These are phyloP conservation scores for Elysia chlorotica DNA, from an alignment of 1,140 invertebrate species.

Conservation along the genomic window DNA sequence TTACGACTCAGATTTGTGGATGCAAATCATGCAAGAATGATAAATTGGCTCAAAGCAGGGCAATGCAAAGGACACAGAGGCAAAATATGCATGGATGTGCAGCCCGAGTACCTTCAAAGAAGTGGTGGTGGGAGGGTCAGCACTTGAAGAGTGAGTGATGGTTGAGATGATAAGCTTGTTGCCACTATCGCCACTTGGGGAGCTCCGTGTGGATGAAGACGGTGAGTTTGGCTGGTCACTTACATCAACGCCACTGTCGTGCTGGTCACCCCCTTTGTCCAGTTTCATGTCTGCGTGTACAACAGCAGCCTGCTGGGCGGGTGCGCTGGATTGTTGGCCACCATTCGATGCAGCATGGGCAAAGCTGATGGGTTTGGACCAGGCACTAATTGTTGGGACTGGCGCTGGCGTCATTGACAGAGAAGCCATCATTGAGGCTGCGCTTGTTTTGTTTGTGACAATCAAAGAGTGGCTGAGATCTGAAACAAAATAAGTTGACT, in stretches of 20 bases:
- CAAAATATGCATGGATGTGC: too few species aligned
- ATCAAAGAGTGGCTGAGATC: too few species aligned
- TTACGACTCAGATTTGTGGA: too few species aligned
- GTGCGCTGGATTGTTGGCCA: neutral
- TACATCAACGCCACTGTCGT: slow-evolving; percentile 66
- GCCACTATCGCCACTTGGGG: slow-evolving; percentile 63
- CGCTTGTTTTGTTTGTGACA: neutral
- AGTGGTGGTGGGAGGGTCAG: neutral
- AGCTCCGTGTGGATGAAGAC: slow-evolving; percentile 64
- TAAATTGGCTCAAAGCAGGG: too few species aligned
- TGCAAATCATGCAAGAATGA: too few species aligned
- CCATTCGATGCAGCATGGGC: too few species aligned
- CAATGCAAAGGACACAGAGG: too few species aligned
- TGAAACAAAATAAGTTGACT: too few species aligned
- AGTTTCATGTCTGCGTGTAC: slow-evolving; percentile 38
- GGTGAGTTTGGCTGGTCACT: slow-evolving; percentile 64
- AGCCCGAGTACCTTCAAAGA: slow-evolving; percentile 7
- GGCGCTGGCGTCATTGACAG: slow-evolving; percentile 64
- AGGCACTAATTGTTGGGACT: slow-evolving; percentile 76
- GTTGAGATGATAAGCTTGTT: slow-evolving; percentile 46
- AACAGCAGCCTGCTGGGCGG: slow-evolving; percentile 13
- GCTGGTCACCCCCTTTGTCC: slow-evolving; percentile 62
- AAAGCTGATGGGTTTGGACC: slow-evolving; percentile 81
- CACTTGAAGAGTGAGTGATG: neutral
- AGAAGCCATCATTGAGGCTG: slow-evolving; percentile 1